Evolutionary conservation across 2,797 vertebrate species (phyloP).

Genomic region (Ctenochaetus hawaiiensis): DNA sequence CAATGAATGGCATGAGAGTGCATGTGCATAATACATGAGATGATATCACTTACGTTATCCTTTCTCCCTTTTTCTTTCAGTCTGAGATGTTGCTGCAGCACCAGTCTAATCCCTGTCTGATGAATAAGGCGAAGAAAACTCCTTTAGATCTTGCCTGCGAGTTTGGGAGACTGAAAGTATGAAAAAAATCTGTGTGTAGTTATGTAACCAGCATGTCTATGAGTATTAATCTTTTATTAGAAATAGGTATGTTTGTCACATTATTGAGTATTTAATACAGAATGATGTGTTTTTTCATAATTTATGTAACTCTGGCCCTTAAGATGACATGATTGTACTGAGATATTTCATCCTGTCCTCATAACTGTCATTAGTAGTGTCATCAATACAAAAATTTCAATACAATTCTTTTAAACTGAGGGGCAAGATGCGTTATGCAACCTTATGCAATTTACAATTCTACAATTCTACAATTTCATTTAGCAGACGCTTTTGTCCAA

Average conservation of each 20-base stretch:
- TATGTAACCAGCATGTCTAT: background rate
- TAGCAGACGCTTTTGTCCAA: too few species aligned
- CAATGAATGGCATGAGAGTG: conserved; percentile 30
- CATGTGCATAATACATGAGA: conserved; percentile 23
- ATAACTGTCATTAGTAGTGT: too few species aligned
- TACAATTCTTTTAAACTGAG: too few species aligned
- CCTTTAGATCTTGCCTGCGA: conserved; percentile 95
- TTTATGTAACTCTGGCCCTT: too few species aligned
- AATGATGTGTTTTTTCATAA: background rate
- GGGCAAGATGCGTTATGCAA: too few species aligned
- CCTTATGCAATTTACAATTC: too few species aligned
- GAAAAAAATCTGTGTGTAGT: background rate
- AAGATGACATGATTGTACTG: too few species aligned
- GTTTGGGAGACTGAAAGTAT: conserved; percentile 91
- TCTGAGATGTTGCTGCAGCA: conserved; percentile 97
- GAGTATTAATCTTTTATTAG: background rate
- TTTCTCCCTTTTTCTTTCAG: conserved; percentile 73
- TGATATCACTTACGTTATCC: conserved; percentile 18
- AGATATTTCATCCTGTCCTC: too few species aligned
- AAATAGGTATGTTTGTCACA: background rate
- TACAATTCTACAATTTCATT: too few species aligned
- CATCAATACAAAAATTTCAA: too few species aligned
- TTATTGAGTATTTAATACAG: background rate
- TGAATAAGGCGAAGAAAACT: conserved; percentile 94
- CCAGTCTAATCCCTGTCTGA: conserved; percentile 94